phyloP scores from a whole-genome alignment of 2,797 vertebrate genomes.

The Acrossocheilus fasciatus region DNA sequence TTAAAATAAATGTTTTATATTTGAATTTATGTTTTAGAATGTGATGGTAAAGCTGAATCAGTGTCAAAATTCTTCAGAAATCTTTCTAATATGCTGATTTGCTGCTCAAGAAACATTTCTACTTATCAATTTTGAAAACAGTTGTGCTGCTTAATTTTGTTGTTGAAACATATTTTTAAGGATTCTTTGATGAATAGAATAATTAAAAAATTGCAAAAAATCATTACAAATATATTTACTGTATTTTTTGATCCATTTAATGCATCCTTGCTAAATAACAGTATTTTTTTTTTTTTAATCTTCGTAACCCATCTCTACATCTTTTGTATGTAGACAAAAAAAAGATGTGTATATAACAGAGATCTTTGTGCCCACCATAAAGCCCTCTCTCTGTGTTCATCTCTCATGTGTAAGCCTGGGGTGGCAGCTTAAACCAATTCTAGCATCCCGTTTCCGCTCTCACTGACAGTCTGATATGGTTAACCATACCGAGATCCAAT shows the following conservation, averaged over 20 bases:
- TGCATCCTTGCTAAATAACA: too few relatives aligned
- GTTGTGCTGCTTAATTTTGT: background rate
- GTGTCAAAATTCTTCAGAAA: background rate
- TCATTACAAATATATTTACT: too few relatives aligned
- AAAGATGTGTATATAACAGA: conserved; percentile 29
- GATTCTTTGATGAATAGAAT: too few relatives aligned
- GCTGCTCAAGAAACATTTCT: background rate
- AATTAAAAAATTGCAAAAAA: too few relatives aligned
- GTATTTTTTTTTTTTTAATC: too few relatives aligned
- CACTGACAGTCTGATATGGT: conserved; percentile 36
- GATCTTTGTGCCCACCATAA: conserved; percentile 27
- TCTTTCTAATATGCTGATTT: background rate
- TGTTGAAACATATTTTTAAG: background rate
- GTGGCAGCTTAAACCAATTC: conserved; percentile 45
- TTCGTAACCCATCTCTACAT: background rate
- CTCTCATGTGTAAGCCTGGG: conserved; percentile 34
- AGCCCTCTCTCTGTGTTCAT: conserved; percentile 22
- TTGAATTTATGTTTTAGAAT: too few relatives aligned
- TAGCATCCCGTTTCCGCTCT: conserved; percentile 22
- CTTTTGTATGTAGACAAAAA: background rate
- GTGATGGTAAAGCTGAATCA: too few relatives aligned
- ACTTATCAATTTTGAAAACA: background rate
- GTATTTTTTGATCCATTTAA: too few relatives aligned
- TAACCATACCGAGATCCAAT: conserved; percentile 47
- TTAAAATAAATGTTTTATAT: too few relatives aligned